Conservation (phyloP, 2,888 invertebrate species). For the Pandemis cinnamomeana region DNA sequence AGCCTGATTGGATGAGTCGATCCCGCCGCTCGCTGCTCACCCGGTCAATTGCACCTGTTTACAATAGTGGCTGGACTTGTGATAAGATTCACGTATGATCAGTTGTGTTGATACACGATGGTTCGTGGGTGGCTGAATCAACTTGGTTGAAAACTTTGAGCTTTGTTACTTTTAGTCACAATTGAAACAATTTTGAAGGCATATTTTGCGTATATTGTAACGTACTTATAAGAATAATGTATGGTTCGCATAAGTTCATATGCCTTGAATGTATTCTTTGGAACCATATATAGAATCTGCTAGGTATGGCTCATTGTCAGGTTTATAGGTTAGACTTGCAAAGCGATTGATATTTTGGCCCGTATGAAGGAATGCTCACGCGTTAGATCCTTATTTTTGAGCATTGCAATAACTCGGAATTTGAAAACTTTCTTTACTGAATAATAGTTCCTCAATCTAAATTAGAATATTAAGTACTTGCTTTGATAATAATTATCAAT, state of each 20-base stretch:
- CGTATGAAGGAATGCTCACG: no score
- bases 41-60: neutral
- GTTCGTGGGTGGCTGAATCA: neutral
- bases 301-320: no score
- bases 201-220: no score
- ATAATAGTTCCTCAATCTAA: neutral
- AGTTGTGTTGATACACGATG: neutral
- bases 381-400: neutral
- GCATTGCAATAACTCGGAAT: neutral
- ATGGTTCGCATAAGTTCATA: no score
- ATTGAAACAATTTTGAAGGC: no score
- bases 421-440: neutral
- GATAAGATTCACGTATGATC: neutral
- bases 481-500: neutral
- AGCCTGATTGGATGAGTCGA: conserved; percentile 15
- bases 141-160: neutral
- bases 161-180: neutral
- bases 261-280: no score
- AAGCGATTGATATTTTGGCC: no score
- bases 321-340: no score
- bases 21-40: neutral
- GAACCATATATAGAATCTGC: no score
- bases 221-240: no score
- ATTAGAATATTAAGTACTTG: neutral
- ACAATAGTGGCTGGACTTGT: neutral